Percentiles rank a stretch among this genome's conserved stretches.
Conservation (phyloP, 64 coral and sea anemone species). For the Exaiptasia diaphana region DNA sequence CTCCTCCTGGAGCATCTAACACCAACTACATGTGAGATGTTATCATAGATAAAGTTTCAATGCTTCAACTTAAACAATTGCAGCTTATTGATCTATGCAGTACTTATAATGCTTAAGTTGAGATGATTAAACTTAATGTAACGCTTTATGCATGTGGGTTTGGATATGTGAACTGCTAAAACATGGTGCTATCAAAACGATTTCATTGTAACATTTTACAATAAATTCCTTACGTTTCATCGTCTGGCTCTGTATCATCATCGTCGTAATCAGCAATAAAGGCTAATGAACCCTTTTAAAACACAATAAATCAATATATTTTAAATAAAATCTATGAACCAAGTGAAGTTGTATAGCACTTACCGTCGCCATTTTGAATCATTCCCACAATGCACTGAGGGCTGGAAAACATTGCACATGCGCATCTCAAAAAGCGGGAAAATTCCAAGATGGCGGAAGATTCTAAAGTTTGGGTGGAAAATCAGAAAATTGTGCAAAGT, state of each 20-base stretch:
- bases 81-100: too few relatives aligned
- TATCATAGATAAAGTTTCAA: too few relatives aligned
- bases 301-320: not conserved
- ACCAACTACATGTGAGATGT: too few relatives aligned
- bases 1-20: too few relatives aligned
- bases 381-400: not conserved
- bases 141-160: too few relatives aligned
- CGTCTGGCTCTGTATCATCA: constrained; percentile 55
- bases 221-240: constrained; percentile 27
- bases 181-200: too few relatives aligned
- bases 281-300: constrained; percentile 43
- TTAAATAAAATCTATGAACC: not conserved
- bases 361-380: constrained; percentile 54
- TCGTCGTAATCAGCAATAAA: constrained; percentile 63
- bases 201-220: too few relatives aligned
- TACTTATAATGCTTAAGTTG: too few relatives aligned
- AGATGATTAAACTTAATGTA: too few relatives aligned
- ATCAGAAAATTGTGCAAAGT: constrained; percentile 1
- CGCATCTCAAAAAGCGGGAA: constrained; percentile 68
- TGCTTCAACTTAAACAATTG: too few relatives aligned
- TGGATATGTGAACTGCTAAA: too few relatives aligned
- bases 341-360: not conserved
- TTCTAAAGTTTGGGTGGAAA: constrained; percentile 31
- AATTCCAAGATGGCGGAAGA: constrained; percentile 95
- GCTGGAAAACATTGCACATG: constrained; percentile 29